phyloP scores from a whole-genome alignment of 2,113 vertebrate species.

The Harpagus bidentatus region DNA sequence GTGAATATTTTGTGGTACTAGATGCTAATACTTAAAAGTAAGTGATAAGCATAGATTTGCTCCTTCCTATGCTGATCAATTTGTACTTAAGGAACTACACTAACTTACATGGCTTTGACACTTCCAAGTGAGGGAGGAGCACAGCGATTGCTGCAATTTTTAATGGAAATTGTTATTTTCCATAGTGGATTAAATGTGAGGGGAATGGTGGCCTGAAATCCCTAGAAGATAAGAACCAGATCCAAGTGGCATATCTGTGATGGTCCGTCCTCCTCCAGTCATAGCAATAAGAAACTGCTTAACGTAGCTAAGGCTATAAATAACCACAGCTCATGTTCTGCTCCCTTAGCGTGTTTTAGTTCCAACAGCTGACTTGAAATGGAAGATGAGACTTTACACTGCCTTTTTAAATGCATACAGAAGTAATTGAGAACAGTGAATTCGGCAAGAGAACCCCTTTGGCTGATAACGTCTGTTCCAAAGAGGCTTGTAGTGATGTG shows the following conservation, averaged over 20 bases:
- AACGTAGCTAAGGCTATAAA: constrained; percentile 35
- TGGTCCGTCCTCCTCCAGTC: background rate
- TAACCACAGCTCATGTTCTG: constrained; percentile 30
- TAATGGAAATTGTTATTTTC: background rate
- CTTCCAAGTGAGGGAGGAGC: background rate
- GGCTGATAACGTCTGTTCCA: background rate
- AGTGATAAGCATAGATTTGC: background rate
- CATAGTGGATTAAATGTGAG: background rate
- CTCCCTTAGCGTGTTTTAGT: background rate
- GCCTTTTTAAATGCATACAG: constrained; percentile 4
- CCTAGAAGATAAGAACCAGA: background rate
- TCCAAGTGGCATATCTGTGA: background rate
- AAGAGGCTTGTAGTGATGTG: background rate
- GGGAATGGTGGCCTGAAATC: background rate
- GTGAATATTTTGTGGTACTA: background rate
- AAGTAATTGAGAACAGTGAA: background rate
- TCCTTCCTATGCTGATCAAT: background rate
- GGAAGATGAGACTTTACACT: constrained; percentile 13
- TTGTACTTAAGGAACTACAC: background rate
- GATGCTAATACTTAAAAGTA: background rate
- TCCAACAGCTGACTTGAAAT: constrained; percentile 52
- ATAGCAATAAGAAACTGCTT: background rate
- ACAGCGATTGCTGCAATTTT: background rate
- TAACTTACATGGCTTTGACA: background rate
- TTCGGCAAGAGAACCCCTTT: background rate